Evolutionary conservation across 2,113 vertebrate species (phyloP).

Genomic region (Lophochroa leadbeateri): DNA sequence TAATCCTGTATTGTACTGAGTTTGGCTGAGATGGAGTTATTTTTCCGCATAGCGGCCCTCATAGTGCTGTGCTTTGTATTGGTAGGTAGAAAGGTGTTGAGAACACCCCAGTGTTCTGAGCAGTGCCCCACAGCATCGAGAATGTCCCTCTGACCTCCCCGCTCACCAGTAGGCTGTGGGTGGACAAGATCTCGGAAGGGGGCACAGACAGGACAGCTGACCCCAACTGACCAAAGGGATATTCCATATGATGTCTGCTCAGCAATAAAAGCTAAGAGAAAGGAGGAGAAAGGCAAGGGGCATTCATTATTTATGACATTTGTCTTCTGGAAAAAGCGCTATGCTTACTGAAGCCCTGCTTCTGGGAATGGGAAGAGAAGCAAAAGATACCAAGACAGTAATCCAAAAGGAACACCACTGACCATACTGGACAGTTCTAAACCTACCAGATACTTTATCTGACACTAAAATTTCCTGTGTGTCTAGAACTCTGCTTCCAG

Average conservation of each 20-base stretch:
- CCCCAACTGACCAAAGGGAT: not conserved
- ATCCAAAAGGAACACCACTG: not conserved
- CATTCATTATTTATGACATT: not conserved
- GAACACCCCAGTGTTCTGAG: not conserved
- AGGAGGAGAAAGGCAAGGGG: not conserved
- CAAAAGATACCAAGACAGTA: not conserved
- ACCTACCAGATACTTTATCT: not conserved
- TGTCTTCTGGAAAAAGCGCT: not conserved
- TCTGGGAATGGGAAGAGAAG: not conserved
- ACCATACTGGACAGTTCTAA: not conserved
- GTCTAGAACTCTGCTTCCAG: not conserved
- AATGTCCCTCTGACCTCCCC: not conserved
- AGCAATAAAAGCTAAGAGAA: not conserved
- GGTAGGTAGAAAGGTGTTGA: not conserved
- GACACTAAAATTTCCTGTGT: not conserved
- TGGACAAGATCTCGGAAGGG: not conserved
- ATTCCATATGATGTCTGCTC: not conserved
- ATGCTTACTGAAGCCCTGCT: not conserved
- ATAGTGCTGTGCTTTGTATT: not conserved
- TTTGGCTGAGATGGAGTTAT: not conserved
- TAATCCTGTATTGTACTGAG: not conserved
- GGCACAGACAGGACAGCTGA: not conserved
- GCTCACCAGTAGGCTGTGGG: not conserved
- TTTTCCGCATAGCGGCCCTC: not conserved
- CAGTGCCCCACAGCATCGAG: not conserved